These are phyloP conservation scores for Buathra laborator DNA, from an alignment of 2,888 invertebrate species.

Conservation along the genomic window DNA sequence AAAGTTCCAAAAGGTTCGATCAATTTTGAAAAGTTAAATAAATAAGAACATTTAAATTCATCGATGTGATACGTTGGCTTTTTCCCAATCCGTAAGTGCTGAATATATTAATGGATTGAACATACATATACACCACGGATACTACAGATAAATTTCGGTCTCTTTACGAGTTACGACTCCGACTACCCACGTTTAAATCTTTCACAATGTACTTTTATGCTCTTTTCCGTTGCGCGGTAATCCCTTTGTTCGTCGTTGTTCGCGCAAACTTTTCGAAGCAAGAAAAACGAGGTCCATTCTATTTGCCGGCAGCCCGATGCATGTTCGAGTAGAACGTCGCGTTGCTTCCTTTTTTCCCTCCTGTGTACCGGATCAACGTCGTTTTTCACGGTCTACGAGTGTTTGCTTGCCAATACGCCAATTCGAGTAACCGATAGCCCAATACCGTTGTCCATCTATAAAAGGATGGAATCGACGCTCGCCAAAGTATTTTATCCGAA, in stretches of 20 bases:
- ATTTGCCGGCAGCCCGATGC: not conserved
- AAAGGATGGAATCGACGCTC: not conserved
- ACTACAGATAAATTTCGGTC: no score
- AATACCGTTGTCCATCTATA: constrained; percentile 16
- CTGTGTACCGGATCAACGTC: constrained; percentile 6
- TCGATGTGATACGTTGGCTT: no score
- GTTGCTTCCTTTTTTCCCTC: not conserved
- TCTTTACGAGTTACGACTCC: no score
- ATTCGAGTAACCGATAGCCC: constrained; percentile 20
- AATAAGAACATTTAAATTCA: no score
- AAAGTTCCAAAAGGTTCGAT: no score
- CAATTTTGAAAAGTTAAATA: no score
- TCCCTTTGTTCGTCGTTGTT: not conserved
- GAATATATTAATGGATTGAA: no score
- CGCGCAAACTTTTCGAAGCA: not conserved
- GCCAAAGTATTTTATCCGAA: constrained; percentile 2
- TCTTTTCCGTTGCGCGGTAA: not conserved
- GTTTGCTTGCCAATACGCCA: constrained; percentile 18
- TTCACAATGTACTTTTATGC: no score
- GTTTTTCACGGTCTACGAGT: constrained; percentile 20
- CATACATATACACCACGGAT: no score
- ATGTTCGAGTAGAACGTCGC: not conserved
- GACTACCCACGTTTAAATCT: no score
- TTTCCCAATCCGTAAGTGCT: no score
- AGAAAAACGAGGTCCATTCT: not conserved